Percentiles rank a stretch among this genome's conserved stretches.
Evolutionary conservation across 2,797 vertebrate genomes (phyloP).

Genomic region (Benthosema pterotum): DNA sequence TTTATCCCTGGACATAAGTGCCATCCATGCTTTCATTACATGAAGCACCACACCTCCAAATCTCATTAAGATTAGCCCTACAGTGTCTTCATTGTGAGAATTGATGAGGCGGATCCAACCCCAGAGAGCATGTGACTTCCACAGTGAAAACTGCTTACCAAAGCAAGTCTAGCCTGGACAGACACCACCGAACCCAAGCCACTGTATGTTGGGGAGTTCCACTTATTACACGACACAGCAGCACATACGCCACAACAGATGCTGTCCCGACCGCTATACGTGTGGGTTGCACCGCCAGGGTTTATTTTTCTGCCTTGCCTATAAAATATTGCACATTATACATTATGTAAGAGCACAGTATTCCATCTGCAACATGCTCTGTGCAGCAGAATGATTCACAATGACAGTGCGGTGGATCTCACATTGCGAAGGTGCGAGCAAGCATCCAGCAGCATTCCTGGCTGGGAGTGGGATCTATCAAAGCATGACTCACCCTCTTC

Average conservation of each 20-base stretch:
- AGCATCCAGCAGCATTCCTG: constrained; percentile 51
- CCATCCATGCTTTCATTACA: neutral
- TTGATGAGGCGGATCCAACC: constrained; percentile 63
- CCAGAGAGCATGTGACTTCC: constrained; percentile 60
- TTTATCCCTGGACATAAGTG: neutral
- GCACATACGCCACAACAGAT: constrained; percentile 11
- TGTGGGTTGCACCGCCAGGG: neutral
- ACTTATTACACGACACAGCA: constrained; percentile 29
- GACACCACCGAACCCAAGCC: constrained; percentile 66
- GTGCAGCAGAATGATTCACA: constrained; percentile 70
- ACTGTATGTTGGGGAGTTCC: constrained; percentile 43
- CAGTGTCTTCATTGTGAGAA: constrained; percentile 55
- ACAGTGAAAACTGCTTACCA: constrained; percentile 66
- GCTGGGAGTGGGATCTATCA: constrained; percentile 59
- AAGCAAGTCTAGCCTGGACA: constrained; percentile 57
- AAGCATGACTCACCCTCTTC: constrained; percentile 64
- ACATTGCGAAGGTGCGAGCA: constrained; percentile 49
- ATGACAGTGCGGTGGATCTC: constrained; percentile 56
- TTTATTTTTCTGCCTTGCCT: constrained; percentile 18
- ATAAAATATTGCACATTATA: constrained; percentile 21
- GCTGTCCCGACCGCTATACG: neutral
- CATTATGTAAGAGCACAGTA: constrained; percentile 56
- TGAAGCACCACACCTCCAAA: constrained; percentile 25
- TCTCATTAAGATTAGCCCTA: constrained; percentile 33
- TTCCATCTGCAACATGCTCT: constrained; percentile 70